These are phyloP conservation scores for Sander vitreus DNA, from an alignment of 2,113 vertebrate genomes.

Conservation along the genomic window DNA sequence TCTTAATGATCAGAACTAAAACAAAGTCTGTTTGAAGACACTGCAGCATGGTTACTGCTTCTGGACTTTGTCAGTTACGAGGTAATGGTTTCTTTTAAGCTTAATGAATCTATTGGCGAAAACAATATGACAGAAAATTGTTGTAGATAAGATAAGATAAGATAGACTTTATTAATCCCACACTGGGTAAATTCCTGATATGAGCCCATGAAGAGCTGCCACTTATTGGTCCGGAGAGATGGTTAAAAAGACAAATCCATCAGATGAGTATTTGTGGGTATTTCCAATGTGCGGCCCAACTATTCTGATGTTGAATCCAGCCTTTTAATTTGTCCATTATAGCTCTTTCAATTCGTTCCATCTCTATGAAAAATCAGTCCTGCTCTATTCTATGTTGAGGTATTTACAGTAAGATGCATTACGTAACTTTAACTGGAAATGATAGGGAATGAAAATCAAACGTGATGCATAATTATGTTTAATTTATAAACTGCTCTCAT, in stretches of 20 bases:
- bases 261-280: neutral
- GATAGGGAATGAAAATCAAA: conserved; percentile 40
- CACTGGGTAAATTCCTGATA: neutral
- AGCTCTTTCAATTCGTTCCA: neutral
- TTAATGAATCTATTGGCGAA: neutral
- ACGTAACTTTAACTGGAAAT: conserved; percentile 18
- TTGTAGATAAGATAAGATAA: neutral
- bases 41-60: neutral
- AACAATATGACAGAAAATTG: neutral
- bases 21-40: conserved; percentile 24
- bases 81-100: neutral
- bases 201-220: neutral
- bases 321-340: neutral
- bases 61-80: neutral
- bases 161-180: too few species aligned
- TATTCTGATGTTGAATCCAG: neutral
- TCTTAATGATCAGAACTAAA: conserved; percentile 20
- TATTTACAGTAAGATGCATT: conserved; percentile 33
- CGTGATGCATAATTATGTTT: conserved; percentile 55
- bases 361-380: neutral
- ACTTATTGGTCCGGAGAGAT: neutral
- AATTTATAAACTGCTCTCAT: conserved; percentile 57
- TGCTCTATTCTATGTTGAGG: conserved; percentile 12
- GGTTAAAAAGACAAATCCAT: neutral
- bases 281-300: neutral